phyloP scores from a whole-genome alignment of 1,140 invertebrate genomes.

The Hypsibius dujardini region DNA sequence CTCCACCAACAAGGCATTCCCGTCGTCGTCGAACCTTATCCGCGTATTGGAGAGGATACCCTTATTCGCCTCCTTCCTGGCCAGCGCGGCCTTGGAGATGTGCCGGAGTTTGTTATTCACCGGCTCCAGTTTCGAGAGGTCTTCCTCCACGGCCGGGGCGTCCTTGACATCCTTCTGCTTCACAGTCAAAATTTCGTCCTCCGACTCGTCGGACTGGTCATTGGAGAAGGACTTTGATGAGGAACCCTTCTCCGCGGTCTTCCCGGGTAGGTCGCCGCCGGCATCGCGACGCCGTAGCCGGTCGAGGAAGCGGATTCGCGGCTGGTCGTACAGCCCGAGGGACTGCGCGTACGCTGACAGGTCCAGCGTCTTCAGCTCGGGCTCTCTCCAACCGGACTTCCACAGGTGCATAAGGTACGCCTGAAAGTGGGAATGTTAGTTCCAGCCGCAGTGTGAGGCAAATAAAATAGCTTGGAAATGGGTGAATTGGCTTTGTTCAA shows the following conservation, averaged over 20 bases:
- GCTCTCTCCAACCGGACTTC: neutral
- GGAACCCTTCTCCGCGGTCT: conserved; percentile 23
- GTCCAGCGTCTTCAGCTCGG: conserved; percentile 43
- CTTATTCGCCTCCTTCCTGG: conserved; percentile 70
- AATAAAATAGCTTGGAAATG: no score
- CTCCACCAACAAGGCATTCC: conserved; percentile 35
- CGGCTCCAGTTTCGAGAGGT: conserved; percentile 26
- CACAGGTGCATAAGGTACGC: no score
- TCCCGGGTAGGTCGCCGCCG: conserved; percentile 19
- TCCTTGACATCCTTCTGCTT: conserved; percentile 26
- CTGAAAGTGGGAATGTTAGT: no score
- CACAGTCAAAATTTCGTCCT: conserved; percentile 32
- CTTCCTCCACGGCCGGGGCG: conserved; percentile 23
- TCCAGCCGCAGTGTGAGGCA: no score
- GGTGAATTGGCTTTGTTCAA: no score
- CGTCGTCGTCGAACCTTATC: conserved; percentile 60
- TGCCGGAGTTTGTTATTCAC: conserved; percentile 46
- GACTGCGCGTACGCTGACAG: conserved; percentile 62
- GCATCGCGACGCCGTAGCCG: conserved; percentile 24
- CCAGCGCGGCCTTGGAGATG: conserved; percentile 59
- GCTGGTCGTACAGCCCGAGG: conserved; percentile 62
- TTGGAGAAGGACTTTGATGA: conserved; percentile 17
- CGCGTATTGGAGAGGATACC: conserved; percentile 66
- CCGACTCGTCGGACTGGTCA: conserved; percentile 42
- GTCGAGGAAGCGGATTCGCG: conserved; percentile 65